A percentile compares a stretch with the other conserved stretches of the same genome.
These are phyloP conservation scores for Hemistola chrysoprasaria DNA, from an alignment of 2,888 invertebrate genomes.

Conservation along the genomic window DNA sequence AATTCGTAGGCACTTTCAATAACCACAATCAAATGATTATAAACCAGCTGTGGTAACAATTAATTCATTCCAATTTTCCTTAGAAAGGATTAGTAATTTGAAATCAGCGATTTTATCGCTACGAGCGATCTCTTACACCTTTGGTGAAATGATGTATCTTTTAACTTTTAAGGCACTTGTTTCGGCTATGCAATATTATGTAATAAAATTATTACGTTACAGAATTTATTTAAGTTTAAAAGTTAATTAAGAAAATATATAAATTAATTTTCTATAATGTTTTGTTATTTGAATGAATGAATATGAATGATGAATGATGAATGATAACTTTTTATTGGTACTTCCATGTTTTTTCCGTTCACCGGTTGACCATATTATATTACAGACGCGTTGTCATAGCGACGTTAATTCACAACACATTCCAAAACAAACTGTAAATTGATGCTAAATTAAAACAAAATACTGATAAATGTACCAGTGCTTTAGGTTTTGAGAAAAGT, in stretches of 20 bases:
- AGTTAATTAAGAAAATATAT: conserved; percentile 18
- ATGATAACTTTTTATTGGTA: too few relatives aligned
- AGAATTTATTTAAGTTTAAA: not conserved
- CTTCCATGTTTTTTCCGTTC: too few relatives aligned
- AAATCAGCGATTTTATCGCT: too few relatives aligned
- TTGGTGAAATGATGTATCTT: not conserved
- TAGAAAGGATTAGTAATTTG: too few relatives aligned
- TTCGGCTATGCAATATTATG: conserved; percentile 36
- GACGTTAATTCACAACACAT: conserved; percentile 49
- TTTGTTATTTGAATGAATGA: too few relatives aligned
- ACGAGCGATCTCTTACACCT: too few relatives aligned
- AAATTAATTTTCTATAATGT: conserved; percentile 21
- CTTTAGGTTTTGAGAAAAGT: not conserved
- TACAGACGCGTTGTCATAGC: conserved; percentile 45
- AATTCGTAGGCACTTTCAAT: too few relatives aligned
- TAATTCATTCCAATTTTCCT: too few relatives aligned
- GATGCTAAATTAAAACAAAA: conserved; percentile 22
- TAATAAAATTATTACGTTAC: conserved; percentile 5
- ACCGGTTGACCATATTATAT: too few relatives aligned
- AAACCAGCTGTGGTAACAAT: too few relatives aligned
- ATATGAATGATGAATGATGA: too few relatives aligned
- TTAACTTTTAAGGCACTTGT: conserved; percentile 32
- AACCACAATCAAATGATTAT: too few relatives aligned
- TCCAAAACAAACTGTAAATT: conserved; percentile 35
- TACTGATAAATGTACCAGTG: conserved; percentile 1